Base-by-base conservation (phyloP, 2,113 vertebrate species). In the Lichenostomus cassidix region DNA sequence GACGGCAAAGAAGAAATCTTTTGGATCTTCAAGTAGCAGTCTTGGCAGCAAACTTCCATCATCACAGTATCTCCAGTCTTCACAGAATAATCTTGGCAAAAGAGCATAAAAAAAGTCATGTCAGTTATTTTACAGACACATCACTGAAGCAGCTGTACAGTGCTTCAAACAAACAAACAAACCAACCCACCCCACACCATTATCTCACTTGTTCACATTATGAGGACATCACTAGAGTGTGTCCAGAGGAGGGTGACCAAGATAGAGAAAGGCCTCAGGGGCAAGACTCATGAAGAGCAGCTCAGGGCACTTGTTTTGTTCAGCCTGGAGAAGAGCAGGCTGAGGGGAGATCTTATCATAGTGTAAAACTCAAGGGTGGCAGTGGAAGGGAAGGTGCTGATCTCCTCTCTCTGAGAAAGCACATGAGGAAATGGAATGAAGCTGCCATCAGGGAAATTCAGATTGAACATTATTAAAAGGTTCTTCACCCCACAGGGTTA, bases 11-110 rank as follows among this genome's bases (percentile, higher is more conserved):
- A 85, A 21, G 97, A 98, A 44, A 99, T 94, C 33, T 97, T 98
- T 96, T 98, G 98, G 65, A 99, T 98, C 91, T 99, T 98, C 96
- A 99, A 95, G 94, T 99, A 99, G 92, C 98, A 98, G 14, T 99
- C 99, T 52, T 97, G 98, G 92, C 99, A 99, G 91, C 98, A 99
- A 83, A 99, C 98, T 89, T 99, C 99, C 86, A 99, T 98, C 28
- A 97, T 79, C 79, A 99, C 97, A 78, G 96, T 95, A 58, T 99
- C 98, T 31, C 96, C 97, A 47, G 97, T 71, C 90, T 98, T 98
- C 86, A 99, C 97, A 50, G 91, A 84, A 85, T 98, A 98, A 95
- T 98, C 99, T 99, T 95, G 77, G 71, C 77, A 76, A 80, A 84
- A 84, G 15, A 89, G 35, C 55, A 96, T 56, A 64, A 90, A 78